These are phyloP conservation scores for Epistrophe grossulariae DNA, from an alignment of 2,888 invertebrate genomes.

Conservation along the genomic window DNA sequence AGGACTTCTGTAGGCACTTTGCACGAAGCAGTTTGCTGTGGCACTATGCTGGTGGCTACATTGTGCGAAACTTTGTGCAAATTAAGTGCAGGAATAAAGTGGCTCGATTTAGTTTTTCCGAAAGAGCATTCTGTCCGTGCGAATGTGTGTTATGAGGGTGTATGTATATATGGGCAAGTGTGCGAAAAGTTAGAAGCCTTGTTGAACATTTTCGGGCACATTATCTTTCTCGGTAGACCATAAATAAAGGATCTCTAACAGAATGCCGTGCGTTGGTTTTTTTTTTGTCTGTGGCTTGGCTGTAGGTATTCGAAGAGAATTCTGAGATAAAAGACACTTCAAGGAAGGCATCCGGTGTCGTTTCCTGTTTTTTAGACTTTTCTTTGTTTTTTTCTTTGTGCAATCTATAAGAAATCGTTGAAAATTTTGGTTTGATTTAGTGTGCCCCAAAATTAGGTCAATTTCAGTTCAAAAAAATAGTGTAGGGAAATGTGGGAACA, in stretches of 20 bases:
- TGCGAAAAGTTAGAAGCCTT: conserved; percentile 73
- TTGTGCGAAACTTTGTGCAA: conserved; percentile 73
- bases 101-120: conserved; percentile 62
- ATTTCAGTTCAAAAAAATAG: neutral
- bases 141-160: neutral
- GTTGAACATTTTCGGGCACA: conserved; percentile 75
- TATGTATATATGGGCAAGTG: conserved; percentile 46
- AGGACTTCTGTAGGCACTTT: conserved; percentile 71
- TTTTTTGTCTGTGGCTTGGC: conserved; percentile 32
- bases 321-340: conserved; percentile 54
- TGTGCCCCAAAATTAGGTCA: neutral
- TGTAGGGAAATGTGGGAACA: neutral
- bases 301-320: conserved; percentile 56
- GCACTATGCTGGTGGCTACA: conserved; percentile 64
- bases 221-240: conserved; percentile 74
- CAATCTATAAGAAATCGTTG: conserved; percentile 56
- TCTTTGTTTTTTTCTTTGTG: conserved; percentile 15
- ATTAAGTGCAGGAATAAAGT: conserved; percentile 76
- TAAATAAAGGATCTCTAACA: conserved; percentile 72
- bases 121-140: conserved; percentile 15
- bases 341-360: conserved; percentile 18
- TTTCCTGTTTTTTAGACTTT: conserved; percentile 49
- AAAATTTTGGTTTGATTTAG: conserved; percentile 55
- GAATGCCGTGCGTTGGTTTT: conserved; percentile 52
- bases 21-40: conserved; percentile 49